Percentiles rank a stretch among this genome's conserved stretches.
Conservation (phyloP, 2,113 vertebrate species). For the Crotalus horridus region DNA sequence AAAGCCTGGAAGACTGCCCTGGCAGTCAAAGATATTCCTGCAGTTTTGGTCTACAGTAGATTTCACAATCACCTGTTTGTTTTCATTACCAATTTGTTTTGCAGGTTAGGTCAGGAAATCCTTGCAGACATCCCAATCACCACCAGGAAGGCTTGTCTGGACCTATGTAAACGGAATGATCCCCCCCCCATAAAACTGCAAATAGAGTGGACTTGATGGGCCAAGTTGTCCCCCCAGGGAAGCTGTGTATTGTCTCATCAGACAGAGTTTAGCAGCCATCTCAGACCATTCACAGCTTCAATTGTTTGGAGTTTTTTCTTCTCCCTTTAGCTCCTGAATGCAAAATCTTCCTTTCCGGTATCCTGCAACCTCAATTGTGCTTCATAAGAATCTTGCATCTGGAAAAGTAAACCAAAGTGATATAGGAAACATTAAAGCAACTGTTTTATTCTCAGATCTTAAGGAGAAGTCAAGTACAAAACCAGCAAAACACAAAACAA, state of each 20-base stretch:
- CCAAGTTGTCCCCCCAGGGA: background rate
- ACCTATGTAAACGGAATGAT: background rate
- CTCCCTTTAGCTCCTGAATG: background rate
- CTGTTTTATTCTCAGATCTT: background rate
- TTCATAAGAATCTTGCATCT: slow-evolving; percentile 8
- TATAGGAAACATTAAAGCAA: background rate
- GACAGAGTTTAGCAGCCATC: slow-evolving; percentile 31
- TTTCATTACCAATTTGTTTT: background rate
- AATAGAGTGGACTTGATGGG: background rate
- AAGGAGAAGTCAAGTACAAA: background rate
- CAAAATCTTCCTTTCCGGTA: slow-evolving; percentile 28
- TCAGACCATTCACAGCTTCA: slow-evolving; percentile 8
- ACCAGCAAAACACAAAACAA: background rate
- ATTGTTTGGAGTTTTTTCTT: slow-evolving; percentile 14
- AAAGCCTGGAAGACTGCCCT: background rate
- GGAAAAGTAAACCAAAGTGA: background rate
- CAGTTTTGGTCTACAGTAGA: background rate
- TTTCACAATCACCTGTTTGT: slow-evolving; percentile 1
- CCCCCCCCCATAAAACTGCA: background rate
- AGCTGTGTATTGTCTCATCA: slow-evolving; percentile 46
- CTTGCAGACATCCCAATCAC: background rate
- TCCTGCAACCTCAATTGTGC: slow-evolving; percentile 14
- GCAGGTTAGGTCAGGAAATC: background rate
- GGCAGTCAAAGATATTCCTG: background rate
- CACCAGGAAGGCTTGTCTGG: slow-evolving; percentile 1